A percentile compares a stretch with the other conserved stretches of the same genome.
These are phyloP conservation scores for Penaeus japonicus DNA, from an alignment of 1,140 invertebrate species.

Conservation along the genomic window DNA sequence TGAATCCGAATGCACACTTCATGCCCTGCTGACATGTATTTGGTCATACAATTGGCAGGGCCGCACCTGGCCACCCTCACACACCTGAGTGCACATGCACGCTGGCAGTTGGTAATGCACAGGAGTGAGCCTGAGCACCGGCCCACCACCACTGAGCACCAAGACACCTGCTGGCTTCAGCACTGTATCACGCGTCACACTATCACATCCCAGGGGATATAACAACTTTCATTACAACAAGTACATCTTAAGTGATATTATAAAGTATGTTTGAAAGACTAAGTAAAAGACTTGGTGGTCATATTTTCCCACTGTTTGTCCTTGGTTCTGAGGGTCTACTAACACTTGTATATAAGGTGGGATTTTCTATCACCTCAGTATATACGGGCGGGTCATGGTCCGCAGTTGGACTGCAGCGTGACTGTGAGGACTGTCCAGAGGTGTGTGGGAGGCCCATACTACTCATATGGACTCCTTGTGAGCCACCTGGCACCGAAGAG, in stretches of 20 bases:
- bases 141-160: slow-evolving; percentile 51
- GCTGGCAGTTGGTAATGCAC: slow-evolving; percentile 55
- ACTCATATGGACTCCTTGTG: slow-evolving; percentile 29
- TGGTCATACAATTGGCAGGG: slow-evolving; percentile 19
- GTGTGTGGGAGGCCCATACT: slow-evolving; percentile 26
- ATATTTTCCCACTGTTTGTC: slow-evolving; percentile 57
- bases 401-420: slow-evolving; percentile 43
- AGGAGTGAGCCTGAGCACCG: slow-evolving; percentile 44
- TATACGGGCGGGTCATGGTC: slow-evolving; percentile 47
- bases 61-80: slow-evolving; percentile 25
- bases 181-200: slow-evolving; percentile 50
- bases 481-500: slow-evolving; percentile 20
- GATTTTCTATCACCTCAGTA: slow-evolving; percentile 55
- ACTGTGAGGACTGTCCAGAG: slow-evolving; percentile 44
- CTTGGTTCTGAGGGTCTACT: slow-evolving; percentile 56
- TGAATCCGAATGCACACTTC: slow-evolving; percentile 1
- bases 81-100: slow-evolving; percentile 42
- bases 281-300: slow-evolving; percentile 56
- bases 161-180: slow-evolving; percentile 54
- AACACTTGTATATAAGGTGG: slow-evolving; percentile 48
- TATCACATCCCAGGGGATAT: slow-evolving; percentile 56
- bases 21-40: slow-evolving; percentile 38
- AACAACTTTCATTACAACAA: slow-evolving; percentile 57
- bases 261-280: slow-evolving; percentile 58
- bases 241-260: slow-evolving; percentile 56